These are phyloP conservation scores for Urophycis tenuis DNA, from an alignment of 2,797 vertebrate genomes.

Conservation along the genomic window DNA sequence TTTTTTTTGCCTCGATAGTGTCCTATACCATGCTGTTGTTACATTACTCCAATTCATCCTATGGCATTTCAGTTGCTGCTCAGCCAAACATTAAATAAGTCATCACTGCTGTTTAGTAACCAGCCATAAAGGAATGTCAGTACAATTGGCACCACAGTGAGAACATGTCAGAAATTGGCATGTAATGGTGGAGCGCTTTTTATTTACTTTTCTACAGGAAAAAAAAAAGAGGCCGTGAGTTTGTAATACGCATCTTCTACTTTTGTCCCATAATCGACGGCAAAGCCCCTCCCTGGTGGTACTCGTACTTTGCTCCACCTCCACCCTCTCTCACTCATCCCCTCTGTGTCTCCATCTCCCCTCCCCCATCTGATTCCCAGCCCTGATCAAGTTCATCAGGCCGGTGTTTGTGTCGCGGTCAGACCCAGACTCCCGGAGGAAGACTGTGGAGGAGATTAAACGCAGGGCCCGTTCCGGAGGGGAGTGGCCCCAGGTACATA, in stretches of 20 bases:
- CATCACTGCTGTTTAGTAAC: neutral
- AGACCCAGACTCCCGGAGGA: slow-evolving; percentile 92
- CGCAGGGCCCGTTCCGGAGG: slow-evolving; percentile 84
- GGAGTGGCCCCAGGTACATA: slow-evolving; percentile 91
- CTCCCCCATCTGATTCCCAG: slow-evolving; percentile 54
- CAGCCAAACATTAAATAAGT: neutral
- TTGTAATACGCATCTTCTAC: neutral
- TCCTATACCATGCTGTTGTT: neutral
- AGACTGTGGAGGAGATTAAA: slow-evolving; percentile 94
- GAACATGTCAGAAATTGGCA: neutral
- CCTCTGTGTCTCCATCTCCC: neutral
- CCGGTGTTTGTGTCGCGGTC: slow-evolving; percentile 94
- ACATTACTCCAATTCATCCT: neutral
- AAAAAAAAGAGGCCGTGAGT: no score
- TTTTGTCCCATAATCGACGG: neutral
- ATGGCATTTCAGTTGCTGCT: neutral
- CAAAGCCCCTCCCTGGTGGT: no score
- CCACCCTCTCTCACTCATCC: neutral
- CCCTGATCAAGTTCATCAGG: slow-evolving; percentile 91
- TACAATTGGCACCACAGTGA: neutral
- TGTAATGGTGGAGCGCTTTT: no score
- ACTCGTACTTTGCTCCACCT: neutral
- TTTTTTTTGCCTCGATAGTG: neutral
- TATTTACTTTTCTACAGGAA: no score
- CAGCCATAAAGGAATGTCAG: neutral